Conservation (phyloP, 2,113 vertebrate species). For the Neogale vison region DNA sequence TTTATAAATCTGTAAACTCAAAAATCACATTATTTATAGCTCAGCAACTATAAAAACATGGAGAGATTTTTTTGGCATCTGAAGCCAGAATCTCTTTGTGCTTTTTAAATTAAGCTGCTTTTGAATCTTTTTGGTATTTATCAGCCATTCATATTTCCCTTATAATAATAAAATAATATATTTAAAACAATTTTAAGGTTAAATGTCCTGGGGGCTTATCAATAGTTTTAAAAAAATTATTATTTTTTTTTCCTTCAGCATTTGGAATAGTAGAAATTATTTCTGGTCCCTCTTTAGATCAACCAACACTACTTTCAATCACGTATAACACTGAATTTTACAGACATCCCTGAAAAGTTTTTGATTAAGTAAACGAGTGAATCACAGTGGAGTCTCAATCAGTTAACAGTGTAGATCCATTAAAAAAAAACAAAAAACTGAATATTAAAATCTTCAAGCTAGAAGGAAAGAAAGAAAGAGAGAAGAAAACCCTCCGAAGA, state of each 20-base stretch:
- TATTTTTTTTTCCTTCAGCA: conserved; percentile 64
- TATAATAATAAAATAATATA: conserved; percentile 64
- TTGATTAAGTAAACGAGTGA: conserved; percentile 83
- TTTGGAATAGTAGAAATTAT: conserved; percentile 82
- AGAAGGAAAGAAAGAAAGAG: conserved; percentile 1
- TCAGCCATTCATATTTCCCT: conserved; percentile 65
- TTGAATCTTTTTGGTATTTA: conserved; percentile 72
- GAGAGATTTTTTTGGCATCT: conserved; percentile 45
- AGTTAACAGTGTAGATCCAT: conserved; percentile 78
- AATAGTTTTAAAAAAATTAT: conserved; percentile 8
- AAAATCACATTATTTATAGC: conserved; percentile 48
- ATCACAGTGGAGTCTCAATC: conserved; percentile 86
- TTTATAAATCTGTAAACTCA: conserved; percentile 52
- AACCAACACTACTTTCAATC: conserved; percentile 75
- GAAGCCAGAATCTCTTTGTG: conserved; percentile 69
- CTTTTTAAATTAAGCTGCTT: conserved; percentile 74
- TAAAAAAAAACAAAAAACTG: conserved; percentile 49
- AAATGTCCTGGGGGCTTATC: conserved; percentile 29
- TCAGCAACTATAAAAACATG: conserved; percentile 56
- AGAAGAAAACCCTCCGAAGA: neutral
- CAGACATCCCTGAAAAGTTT: conserved; percentile 81
- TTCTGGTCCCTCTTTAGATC: conserved; percentile 80
- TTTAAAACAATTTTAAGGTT: conserved; percentile 64
- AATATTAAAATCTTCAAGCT: conserved; percentile 74
- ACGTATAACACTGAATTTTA: conserved; percentile 71